phyloP scores from a whole-genome alignment of 2,888 invertebrate species.

The Megamerina dolium region DNA sequence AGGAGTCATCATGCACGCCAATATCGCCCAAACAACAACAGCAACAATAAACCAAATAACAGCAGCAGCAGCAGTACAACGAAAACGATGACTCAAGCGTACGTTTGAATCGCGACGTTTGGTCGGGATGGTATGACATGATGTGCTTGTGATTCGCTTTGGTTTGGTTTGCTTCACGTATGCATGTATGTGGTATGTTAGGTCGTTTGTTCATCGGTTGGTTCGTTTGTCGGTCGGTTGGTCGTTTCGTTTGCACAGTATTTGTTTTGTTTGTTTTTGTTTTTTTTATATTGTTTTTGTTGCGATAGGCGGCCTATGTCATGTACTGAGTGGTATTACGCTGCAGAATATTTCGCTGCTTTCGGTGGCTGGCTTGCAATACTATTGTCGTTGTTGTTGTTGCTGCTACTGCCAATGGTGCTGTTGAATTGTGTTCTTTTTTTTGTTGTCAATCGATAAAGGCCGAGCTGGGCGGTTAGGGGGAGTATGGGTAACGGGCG shows the following conservation, averaged over 20 bases:
- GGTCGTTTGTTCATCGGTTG: background rate
- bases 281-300: constrained; percentile 2
- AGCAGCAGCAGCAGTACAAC: background rate
- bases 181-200: constrained; percentile 2
- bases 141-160: background rate
- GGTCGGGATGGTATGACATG: background rate
- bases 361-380: background rate
- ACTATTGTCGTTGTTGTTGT: constrained; percentile 7
- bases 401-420: constrained; percentile 1
- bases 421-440: background rate
- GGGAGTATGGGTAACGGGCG: background rate
- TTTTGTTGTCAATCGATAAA: constrained; percentile 18
- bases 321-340: too few species aligned
- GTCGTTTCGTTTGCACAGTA: constrained; percentile 5
- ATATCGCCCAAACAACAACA: background rate
- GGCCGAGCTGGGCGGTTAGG: constrained; percentile 5
- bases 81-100: background rate
- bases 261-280: constrained; percentile 3
- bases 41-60: background rate
- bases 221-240: constrained; percentile 7
- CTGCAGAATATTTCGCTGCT: background rate
- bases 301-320: constrained; percentile 1
- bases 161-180: background rate
- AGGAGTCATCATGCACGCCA: background rate
- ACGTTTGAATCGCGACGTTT: background rate